phyloP scores from a whole-genome alignment of 1,140 invertebrate species.

The Teleogryllus occipitalis region DNA sequence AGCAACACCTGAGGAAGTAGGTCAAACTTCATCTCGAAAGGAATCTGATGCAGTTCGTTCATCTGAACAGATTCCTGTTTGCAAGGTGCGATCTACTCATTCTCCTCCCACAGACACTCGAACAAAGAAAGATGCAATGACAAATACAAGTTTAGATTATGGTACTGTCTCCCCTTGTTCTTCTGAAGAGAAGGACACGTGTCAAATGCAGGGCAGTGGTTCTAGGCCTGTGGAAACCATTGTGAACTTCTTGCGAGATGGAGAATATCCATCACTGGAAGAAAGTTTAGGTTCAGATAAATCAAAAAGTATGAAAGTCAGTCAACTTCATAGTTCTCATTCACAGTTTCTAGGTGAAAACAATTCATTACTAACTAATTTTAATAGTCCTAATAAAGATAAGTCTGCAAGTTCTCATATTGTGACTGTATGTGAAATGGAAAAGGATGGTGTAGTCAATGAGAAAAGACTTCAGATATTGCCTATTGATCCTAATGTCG shows the following conservation, averaged over 20 bases:
- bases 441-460: neutral
- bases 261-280: conserved; percentile 16
- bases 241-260: neutral
- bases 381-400: neutral
- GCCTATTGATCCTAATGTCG: neutral
- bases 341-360: neutral
- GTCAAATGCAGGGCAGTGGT: neutral
- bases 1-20: neutral
- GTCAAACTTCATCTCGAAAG: neutral
- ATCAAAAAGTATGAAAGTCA: neutral
- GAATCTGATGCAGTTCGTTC: neutral
- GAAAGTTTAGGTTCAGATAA: conserved; percentile 17
- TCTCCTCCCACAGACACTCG: neutral
- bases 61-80: neutral
- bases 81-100: neutral
- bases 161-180: conserved; percentile 3
- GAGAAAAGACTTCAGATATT: neutral
- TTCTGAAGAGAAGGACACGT: conserved; percentile 1
- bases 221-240: neutral
- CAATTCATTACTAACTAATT: neutral
- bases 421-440: neutral
- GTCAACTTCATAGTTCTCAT: neutral
- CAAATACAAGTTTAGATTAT: conserved; percentile 12
- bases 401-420: neutral
- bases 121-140: conserved; percentile 16